Percentiles rank a stretch among this genome's conserved stretches.
These are phyloP conservation scores for Marisa cornuarietis DNA, from an alignment of 1,140 invertebrate species.

Conservation along the genomic window DNA sequence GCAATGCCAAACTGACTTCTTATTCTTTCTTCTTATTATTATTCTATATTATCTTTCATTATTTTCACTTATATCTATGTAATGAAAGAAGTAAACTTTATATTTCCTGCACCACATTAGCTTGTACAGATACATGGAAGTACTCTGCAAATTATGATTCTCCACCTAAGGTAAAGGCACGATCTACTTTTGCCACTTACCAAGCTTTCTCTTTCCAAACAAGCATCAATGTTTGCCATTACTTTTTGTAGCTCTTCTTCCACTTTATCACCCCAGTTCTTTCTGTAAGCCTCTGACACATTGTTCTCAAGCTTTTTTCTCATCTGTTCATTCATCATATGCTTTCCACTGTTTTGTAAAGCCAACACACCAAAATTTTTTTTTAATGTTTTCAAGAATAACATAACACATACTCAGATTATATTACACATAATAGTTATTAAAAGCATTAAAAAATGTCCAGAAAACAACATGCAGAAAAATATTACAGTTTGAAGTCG, in stretches of 20 bases:
- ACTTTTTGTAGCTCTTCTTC: conserved; percentile 33
- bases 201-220: conserved; percentile 48
- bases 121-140: no score
- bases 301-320: conserved; percentile 37
- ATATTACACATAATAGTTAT: no score
- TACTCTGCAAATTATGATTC: no score
- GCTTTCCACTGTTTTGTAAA: conserved; percentile 29
- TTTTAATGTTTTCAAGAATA: no score
- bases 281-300: conserved; percentile 47
- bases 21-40: no score
- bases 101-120: no score
- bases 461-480: not conserved
- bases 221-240: conserved; percentile 43
- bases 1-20: no score
- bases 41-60: no score
- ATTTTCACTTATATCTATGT: not conserved
- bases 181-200: conserved; percentile 27
- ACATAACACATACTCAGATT: no score
- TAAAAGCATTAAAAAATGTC: no score
- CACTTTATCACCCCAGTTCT: conserved; percentile 39
- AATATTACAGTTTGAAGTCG: not conserved
- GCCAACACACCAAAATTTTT: no score
- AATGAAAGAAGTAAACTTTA: not conserved
- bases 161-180: no score
- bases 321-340: conserved; percentile 40